Evolutionary conservation across 2,797 vertebrate genomes (phyloP).

Genomic region (Melopsittacus undulatus): DNA sequence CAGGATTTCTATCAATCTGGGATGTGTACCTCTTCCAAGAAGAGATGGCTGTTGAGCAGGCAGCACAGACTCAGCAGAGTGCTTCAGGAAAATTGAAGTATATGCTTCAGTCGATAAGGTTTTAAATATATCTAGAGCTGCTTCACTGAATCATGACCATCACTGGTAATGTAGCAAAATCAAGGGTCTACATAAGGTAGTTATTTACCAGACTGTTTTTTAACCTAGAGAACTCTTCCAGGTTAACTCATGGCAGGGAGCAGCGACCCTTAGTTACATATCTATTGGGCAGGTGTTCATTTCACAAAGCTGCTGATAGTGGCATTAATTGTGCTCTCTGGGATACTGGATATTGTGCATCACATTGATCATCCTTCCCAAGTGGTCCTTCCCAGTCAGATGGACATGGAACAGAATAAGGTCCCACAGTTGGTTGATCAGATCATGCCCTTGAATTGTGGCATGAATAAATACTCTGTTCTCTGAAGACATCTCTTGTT

Average conservation of each 20-base stretch:
- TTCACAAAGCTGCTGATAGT: not conserved
- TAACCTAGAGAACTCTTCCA: too few species aligned
- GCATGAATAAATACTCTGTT: accelerated
- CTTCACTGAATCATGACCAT: not conserved
- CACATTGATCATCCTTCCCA: not conserved
- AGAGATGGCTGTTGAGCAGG: not conserved
- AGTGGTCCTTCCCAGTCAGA: not conserved
- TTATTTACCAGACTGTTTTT: not conserved
- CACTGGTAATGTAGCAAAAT: not conserved
- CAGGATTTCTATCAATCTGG: not conserved
- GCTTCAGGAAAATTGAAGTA: not conserved
- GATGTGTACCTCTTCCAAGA: not conserved
- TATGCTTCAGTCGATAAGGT: not conserved
- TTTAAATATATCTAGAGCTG: not conserved
- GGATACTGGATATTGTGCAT: not conserved
- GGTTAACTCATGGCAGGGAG: accelerated
- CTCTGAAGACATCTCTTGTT: not conserved
- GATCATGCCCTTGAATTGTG: not conserved
- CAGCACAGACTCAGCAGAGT: not conserved
- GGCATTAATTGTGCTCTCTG: not conserved
- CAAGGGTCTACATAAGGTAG: not conserved
- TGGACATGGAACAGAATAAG: accelerated
- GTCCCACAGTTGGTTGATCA: not conserved
- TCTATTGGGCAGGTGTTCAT: not conserved
- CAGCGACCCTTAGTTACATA: not conserved